Percentiles rank a stretch among this genome's conserved stretches.
Evolutionary conservation across 1,140 invertebrate species (phyloP).

Genomic region (Drosophila willistoni): DNA sequence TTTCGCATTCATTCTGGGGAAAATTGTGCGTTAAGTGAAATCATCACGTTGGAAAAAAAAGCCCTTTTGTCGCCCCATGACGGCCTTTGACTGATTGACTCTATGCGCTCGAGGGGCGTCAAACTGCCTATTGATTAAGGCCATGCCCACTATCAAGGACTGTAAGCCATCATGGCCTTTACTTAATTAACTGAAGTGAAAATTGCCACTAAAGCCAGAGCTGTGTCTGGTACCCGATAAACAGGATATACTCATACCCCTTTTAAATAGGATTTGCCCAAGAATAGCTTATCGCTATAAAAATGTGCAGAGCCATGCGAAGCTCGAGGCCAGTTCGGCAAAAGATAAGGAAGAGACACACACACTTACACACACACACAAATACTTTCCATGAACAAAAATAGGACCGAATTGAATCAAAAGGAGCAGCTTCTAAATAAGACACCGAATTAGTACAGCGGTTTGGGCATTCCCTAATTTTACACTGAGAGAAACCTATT

Average conservation of each 20-base stretch:
- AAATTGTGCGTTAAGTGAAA: slow-evolving; percentile 75
- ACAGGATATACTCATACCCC: slow-evolving; percentile 51
- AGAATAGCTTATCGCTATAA: slow-evolving; percentile 45
- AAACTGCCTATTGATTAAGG: slow-evolving; percentile 48
- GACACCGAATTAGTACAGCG: neutral
- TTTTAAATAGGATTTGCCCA: slow-evolving; percentile 5
- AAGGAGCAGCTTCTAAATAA: neutral
- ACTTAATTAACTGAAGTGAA: slow-evolving; percentile 82
- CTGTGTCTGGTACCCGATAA: slow-evolving; percentile 59
- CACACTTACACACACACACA: slow-evolving; percentile 25
- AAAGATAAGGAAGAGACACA: slow-evolving; percentile 41
- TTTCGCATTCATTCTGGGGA: slow-evolving; percentile 64
- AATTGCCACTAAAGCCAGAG: slow-evolving; percentile 47
- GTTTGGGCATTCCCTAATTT: neutral
- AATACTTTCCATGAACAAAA: neutral
- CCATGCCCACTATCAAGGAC: slow-evolving; percentile 15
- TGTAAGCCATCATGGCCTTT: slow-evolving; percentile 43
- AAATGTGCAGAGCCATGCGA: slow-evolving; percentile 64
- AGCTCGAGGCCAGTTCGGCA: slow-evolving; percentile 47
- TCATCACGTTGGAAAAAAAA: slow-evolving; percentile 51
- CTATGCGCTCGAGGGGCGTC: neutral
- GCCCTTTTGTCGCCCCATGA: slow-evolving; percentile 1
- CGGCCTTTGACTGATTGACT: slow-evolving; percentile 3
- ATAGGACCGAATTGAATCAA: neutral
- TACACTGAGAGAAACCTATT: neutral